phyloP scores from a whole-genome alignment of 2,888 invertebrate species.

The Eilema sororculum region DNA sequence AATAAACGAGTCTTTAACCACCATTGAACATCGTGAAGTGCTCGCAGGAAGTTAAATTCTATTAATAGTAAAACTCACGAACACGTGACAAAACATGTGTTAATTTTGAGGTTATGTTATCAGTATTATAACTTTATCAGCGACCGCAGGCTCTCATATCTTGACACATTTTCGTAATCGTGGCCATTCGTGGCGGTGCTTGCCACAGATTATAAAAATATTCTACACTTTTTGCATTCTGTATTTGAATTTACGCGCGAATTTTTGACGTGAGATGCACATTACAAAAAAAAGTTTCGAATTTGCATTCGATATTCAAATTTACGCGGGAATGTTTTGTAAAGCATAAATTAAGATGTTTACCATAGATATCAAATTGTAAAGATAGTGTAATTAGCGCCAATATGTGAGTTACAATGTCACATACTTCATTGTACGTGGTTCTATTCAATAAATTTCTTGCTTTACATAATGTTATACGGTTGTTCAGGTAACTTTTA shows the following conservation, averaged over 20 bases:
- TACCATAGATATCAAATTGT: background rate
- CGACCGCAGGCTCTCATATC: slow-evolving; percentile 15
- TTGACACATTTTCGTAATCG: slow-evolving; percentile 28
- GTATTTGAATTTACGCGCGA: background rate
- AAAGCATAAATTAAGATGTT: background rate
- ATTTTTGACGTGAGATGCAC: background rate
- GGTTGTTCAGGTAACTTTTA: too few species aligned
- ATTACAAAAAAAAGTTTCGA: background rate
- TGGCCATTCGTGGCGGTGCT: slow-evolving; percentile 20
- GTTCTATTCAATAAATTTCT: too few species aligned
- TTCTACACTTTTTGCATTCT: slow-evolving; percentile 10
- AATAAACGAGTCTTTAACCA: too few species aligned
- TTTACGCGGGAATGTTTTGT: slow-evolving; percentile 30
- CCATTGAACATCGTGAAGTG: background rate
- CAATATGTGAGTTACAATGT: background rate
- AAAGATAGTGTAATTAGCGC: background rate
- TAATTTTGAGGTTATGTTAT: slow-evolving; percentile 49
- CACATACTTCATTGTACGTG: background rate
- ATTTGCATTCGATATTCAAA: slow-evolving; percentile 5
- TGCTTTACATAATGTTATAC: too few species aligned
- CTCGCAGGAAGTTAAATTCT: slow-evolving; percentile 3
- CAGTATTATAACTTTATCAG: slow-evolving; percentile 34
- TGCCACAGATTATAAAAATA: slow-evolving; percentile 26
- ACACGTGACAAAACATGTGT: slow-evolving; percentile 46
- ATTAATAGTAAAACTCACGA: background rate